Base-by-base conservation (phyloP, 53 echinoderm and acorn worm species). In the Arbacia lixula region DNA sequence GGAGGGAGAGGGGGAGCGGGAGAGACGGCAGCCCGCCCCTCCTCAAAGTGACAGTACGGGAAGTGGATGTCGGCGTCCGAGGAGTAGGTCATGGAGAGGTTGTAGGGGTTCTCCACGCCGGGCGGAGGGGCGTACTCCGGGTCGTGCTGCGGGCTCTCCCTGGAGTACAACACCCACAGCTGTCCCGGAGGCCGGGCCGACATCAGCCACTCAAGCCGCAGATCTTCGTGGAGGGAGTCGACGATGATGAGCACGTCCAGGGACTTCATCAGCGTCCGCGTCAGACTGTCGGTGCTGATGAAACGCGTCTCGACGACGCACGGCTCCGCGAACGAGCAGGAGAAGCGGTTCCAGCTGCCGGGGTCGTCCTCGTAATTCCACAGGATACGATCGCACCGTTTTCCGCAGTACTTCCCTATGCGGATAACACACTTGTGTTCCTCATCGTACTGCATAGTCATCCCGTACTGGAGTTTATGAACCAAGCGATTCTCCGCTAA, bases 11-110 rank as follows among this genome's bases (percentile, higher is more conserved):
- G n/a, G 34, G 41, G 4, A 17, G n/a, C 4, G 2, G 5, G 39
- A 1, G 51, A 6, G 27, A 38, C 61, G 19, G 55, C 12, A 26
- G 66, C 53, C n/a, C 29, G 21, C 17, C 61, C 66, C 17, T 65
- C 30, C 33, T 82, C 27, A 33, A 72, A 86, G 50, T 86, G 68
- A 26, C 83, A 83, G 31, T 92, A 92, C 32, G 89, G 92, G 8
- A 89, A 82, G 34, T 86, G 66, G 17, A 92, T 65, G 20, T 86
- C 89, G 0, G 92, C 36, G 12, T 65, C 85, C 6, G 74, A 37
- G 12, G 61, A 28, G 39, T 89, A 92, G 1, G 92, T 85, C 86
- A 81, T 63, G 50, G 63, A 39, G 33, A 81, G 82, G 42, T 81
- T 81, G 28, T 81, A 81, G 4, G 82, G 82, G 64, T 81, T 81